Conservation (phyloP, 2,797 vertebrate species). For the Poeciliopsis turneri region DNA sequence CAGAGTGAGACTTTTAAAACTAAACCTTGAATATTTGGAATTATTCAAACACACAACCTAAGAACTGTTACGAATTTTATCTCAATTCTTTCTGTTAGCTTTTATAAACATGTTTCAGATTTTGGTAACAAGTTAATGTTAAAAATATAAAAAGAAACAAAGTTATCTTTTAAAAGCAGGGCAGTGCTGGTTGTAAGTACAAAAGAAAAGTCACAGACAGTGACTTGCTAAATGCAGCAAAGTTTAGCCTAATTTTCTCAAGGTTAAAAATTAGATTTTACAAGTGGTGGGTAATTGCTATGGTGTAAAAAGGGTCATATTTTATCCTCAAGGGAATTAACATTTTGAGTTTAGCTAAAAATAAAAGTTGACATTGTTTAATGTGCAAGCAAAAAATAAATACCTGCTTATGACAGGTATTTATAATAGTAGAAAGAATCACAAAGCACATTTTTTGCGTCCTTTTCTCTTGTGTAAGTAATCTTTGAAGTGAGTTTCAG, state of each 20-base stretch:
- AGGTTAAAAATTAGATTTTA: slow-evolving; percentile 54
- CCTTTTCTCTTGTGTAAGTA: neutral
- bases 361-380: slow-evolving; percentile 37
- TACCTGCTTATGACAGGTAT: neutral
- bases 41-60: neutral
- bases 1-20: neutral
- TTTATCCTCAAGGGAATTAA: slow-evolving; percentile 30
- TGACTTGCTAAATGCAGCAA: slow-evolving; percentile 26
- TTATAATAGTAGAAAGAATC: slow-evolving; percentile 9
- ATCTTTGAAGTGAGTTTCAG: neutral
- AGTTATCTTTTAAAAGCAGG: slow-evolving; percentile 3
- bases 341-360: slow-evolving; percentile 45
- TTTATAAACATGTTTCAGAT: neutral
- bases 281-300: slow-evolving; percentile 45
- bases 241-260: slow-evolving; percentile 50
- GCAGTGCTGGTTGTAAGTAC: neutral
- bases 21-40: neutral
- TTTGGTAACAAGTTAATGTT: neutral
- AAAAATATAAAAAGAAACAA: neutral
- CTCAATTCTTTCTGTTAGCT: neutral
- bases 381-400: slow-evolving; percentile 8
- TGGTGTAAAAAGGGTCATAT: slow-evolving; percentile 35
- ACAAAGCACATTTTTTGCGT: neutral
- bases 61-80: neutral
- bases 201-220: slow-evolving; percentile 22